Percentiles rank a stretch among this genome's conserved stretches.
phyloP scores from a whole-genome alignment of 2,113 vertebrate species.

The Vidua chalybeata region DNA sequence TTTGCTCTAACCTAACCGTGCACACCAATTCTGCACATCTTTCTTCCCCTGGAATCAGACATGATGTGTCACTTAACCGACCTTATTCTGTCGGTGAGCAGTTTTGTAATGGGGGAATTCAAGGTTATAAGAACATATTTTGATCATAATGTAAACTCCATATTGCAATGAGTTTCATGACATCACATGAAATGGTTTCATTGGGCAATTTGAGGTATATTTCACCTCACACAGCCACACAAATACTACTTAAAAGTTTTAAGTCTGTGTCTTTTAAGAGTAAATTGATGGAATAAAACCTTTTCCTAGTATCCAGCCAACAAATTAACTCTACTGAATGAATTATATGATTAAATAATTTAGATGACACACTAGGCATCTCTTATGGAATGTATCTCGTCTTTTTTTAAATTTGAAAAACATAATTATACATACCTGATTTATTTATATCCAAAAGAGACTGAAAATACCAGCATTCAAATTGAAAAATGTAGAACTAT shows the following conservation, averaged over 20 bases:
- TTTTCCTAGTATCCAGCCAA: background rate
- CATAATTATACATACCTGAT: background rate
- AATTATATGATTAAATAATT: constrained; percentile 23
- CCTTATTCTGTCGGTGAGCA: constrained; percentile 9
- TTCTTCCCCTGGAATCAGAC: background rate
- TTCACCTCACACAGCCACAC: background rate
- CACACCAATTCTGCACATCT: background rate
- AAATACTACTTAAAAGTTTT: background rate
- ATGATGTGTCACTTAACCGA: background rate
- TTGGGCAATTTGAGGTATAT: background rate
- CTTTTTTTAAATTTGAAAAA: background rate
- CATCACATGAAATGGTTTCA: background rate
- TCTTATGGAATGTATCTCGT: background rate
- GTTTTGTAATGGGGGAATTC: background rate
- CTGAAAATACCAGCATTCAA: background rate
- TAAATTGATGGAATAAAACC: background rate
- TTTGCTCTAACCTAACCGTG: background rate
- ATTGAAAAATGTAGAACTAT: background rate
- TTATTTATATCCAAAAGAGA: background rate
- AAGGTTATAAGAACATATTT: background rate
- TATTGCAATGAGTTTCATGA: background rate
- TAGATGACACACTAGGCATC: background rate
- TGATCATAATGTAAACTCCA: background rate
- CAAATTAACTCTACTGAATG: background rate
- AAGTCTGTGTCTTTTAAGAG: background rate